These are phyloP conservation scores for Euclidia mi DNA, from an alignment of 2,888 invertebrate genomes.

Conservation along the genomic window DNA sequence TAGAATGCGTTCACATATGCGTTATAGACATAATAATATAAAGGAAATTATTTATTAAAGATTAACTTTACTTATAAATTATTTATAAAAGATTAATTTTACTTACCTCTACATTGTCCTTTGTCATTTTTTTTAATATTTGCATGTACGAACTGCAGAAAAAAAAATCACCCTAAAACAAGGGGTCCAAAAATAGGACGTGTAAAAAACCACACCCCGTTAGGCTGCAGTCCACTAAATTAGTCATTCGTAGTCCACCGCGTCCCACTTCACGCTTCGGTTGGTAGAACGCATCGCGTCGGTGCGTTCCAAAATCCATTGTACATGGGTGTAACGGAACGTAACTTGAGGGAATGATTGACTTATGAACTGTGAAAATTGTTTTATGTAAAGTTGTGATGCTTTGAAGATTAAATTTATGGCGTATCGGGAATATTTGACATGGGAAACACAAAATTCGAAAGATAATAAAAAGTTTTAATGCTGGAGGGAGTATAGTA, in stretches of 20 bases:
- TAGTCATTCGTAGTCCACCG: slow-evolving; percentile 43
- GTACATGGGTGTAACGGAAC: slow-evolving; percentile 50
- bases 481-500: too few species aligned
- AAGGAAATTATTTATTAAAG: too few species aligned
- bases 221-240: slow-evolving; percentile 52
- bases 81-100: too few species aligned
- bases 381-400: slow-evolving; percentile 15
- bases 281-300: slow-evolving; percentile 36
- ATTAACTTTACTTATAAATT: too few species aligned
- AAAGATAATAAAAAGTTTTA: neutral
- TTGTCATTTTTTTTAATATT: too few species aligned
- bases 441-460: neutral
- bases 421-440: neutral
- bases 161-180: neutral
- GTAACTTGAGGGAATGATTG: slow-evolving; percentile 40
- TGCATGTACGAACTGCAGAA: too few species aligned
- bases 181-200: slow-evolving; percentile 24
- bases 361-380: slow-evolving; percentile 43
- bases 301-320: slow-evolving; percentile 49
- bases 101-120: too few species aligned
- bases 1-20: too few species aligned
- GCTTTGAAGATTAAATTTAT: slow-evolving; percentile 7
- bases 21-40: too few species aligned
- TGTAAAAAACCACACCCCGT: slow-evolving; percentile 32
- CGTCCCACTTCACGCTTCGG: slow-evolving; percentile 49